Conservation (phyloP, 2,888 invertebrate genomes). For the Mechanitis messenoides region DNA sequence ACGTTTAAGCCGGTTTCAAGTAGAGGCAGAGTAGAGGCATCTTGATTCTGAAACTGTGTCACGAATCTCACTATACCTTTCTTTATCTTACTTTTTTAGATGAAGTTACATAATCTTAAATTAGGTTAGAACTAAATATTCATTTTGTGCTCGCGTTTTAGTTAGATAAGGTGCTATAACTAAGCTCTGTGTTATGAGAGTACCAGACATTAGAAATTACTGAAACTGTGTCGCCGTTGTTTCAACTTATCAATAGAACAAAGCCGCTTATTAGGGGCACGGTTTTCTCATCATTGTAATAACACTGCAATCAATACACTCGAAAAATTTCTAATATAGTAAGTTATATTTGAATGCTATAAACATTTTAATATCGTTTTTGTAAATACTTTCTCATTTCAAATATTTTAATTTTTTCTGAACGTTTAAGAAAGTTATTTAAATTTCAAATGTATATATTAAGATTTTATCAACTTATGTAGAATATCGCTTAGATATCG, state of each 20-base stretch:
- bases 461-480: too few relatives aligned
- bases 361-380: too few relatives aligned
- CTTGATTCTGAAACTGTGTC: conserved; percentile 29
- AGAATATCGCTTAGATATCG: too few relatives aligned
- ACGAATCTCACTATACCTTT: conserved; percentile 25
- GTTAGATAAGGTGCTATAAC: conserved; percentile 3
- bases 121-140: conserved; percentile 19
- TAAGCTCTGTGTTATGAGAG: conserved; percentile 2
- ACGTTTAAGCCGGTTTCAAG: conserved; percentile 12
- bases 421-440: too few relatives aligned
- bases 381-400: too few relatives aligned
- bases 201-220: not conserved
- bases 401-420: too few relatives aligned
- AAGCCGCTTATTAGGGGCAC: conserved; percentile 20
- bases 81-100: conserved; percentile 22
- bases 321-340: not conserved
- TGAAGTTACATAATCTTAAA: conserved; percentile 15
- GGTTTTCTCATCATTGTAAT: conserved; percentile 27
- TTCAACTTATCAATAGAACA: conserved; percentile 15
- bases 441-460: too few relatives aligned
- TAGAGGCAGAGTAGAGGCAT: conserved; percentile 10
- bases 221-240: conserved; percentile 7
- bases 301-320: conserved; percentile 7
- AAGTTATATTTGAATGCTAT: not conserved
- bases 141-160: conserved; percentile 13